A percentile compares a stretch with the other conserved stretches of the same genome.
These are phyloP conservation scores for Picus viridis DNA, from an alignment of 2,797 vertebrate genomes.

Conservation along the genomic window DNA sequence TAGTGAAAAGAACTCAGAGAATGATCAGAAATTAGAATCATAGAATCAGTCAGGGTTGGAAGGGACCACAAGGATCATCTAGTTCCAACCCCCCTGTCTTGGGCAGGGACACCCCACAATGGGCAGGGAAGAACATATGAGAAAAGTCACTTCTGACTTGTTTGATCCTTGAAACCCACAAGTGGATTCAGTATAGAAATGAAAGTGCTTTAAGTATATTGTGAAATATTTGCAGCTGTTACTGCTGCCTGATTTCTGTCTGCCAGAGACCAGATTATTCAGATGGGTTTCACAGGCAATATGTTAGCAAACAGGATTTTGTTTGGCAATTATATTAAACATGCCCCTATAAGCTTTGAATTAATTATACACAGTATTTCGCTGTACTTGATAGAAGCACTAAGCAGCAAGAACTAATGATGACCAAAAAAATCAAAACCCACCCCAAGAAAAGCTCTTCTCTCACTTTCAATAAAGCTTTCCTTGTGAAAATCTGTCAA, in stretches of 20 bases:
- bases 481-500: constrained; percentile 72
- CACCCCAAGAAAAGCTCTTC: constrained; percentile 3
- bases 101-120: too few species aligned
- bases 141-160: constrained; percentile 55
- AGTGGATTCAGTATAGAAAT: constrained; percentile 71
- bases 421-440: neutral
- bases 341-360: constrained; percentile 65
- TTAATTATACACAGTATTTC: constrained; percentile 70
- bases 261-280: constrained; percentile 74
- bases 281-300: constrained; percentile 64
- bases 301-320: constrained; percentile 75
- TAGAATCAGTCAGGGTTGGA: too few species aligned
- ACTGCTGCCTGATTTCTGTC: constrained; percentile 68
- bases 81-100: too few species aligned
- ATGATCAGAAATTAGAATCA: too few species aligned
- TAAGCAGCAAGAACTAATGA: constrained; percentile 69
- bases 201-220: constrained; percentile 70
- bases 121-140: neutral
- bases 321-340: constrained; percentile 71
- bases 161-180: constrained; percentile 68
- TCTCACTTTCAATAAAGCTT: constrained; percentile 71
- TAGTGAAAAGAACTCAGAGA: neutral
- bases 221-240: constrained; percentile 75
- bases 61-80: too few species aligned
- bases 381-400: constrained; percentile 64